Percentiles rank a stretch among this genome's conserved stretches.
Evolutionary conservation across 2,888 invertebrate genomes (phyloP).

Genomic region (Drosophila pseudotakahashii): DNA sequence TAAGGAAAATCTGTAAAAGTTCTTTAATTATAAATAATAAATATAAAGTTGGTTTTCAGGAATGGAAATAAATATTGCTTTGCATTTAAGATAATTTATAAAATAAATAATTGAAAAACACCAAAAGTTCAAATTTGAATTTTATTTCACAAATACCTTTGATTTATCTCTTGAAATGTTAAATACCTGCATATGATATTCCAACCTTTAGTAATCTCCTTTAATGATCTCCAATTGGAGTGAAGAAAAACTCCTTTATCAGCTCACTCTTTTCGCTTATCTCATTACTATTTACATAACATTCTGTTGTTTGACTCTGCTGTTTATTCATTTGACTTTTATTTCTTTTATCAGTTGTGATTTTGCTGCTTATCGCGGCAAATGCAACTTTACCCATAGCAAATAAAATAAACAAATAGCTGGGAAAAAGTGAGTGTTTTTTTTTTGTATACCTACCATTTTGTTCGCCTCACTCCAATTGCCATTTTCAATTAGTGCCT

Average conservation of each 20-base stretch:
- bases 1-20: no score
- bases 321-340: slow-evolving; percentile 23
- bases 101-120: no score
- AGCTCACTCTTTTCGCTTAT: slow-evolving; percentile 11
- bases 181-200: no score
- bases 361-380: slow-evolving; percentile 63
- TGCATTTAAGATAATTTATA: no score
- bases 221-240: background rate
- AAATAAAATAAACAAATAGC: slow-evolving; percentile 49
- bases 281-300: slow-evolving; percentile 38
- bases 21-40: no score
- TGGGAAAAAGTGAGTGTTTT: slow-evolving; percentile 1
- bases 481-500: slow-evolving; percentile 68
- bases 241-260: slow-evolving; percentile 8
- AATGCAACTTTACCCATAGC: slow-evolving; percentile 62
- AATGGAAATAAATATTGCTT: no score
- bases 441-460: background rate
- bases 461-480: slow-evolving; percentile 21
- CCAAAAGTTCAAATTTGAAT: no score
- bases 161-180: no score
- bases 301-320: slow-evolving; percentile 46
- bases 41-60: no score
- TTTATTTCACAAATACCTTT: no score
- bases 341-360: slow-evolving; percentile 65
- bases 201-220: slow-evolving; percentile 2